Conservation (phyloP, 2,888 invertebrate species). For the Ornithoptera alexandrae region DNA sequence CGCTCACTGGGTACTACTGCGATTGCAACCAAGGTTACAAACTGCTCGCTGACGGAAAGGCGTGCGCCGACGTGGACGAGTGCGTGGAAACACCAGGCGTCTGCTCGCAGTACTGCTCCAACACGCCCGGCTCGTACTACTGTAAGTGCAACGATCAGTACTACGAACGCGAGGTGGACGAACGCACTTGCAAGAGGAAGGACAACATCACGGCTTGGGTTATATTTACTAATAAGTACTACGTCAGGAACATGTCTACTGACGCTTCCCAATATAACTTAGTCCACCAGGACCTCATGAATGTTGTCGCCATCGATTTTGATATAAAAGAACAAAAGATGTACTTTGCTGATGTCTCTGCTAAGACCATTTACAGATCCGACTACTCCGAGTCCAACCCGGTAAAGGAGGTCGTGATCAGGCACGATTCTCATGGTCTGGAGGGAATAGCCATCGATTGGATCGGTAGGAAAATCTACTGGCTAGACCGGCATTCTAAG, state of each 20-base stretch:
- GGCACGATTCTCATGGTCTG: slow-evolving; percentile 97
- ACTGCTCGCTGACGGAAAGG: slow-evolving; percentile 92
- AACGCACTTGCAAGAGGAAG: slow-evolving; percentile 93
- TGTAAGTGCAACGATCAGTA: slow-evolving; percentile 97
- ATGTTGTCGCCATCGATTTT: slow-evolving; percentile 97
- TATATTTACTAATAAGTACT: slow-evolving; percentile 97
- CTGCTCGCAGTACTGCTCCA: slow-evolving; percentile 97
- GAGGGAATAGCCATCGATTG: slow-evolving; percentile 98
- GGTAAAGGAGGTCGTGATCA: slow-evolving; percentile 89
- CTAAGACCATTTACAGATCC: slow-evolving; percentile 94
- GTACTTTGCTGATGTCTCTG: slow-evolving; percentile 98
- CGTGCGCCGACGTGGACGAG: slow-evolving; percentile 95
- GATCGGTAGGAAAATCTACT: slow-evolving; percentile 97
- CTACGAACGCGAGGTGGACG: slow-evolving; percentile 92
- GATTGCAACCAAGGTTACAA: slow-evolving; percentile 97
- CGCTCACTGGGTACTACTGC: slow-evolving; percentile 95
- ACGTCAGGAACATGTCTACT: slow-evolving; percentile 95
- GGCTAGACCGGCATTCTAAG: slow-evolving; percentile 97
- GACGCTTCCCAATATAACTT: slow-evolving; percentile 92
- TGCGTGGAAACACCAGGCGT: slow-evolving; percentile 92
- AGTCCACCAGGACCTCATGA: slow-evolving; percentile 96
- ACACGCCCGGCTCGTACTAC: slow-evolving; percentile 95
- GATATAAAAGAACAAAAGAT: slow-evolving; percentile 91
- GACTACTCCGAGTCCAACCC: slow-evolving; percentile 80
- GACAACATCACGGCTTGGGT: slow-evolving; percentile 92